Conservation (phyloP, 2,888 invertebrate species). For the Oxyscelio sp. region DNA sequence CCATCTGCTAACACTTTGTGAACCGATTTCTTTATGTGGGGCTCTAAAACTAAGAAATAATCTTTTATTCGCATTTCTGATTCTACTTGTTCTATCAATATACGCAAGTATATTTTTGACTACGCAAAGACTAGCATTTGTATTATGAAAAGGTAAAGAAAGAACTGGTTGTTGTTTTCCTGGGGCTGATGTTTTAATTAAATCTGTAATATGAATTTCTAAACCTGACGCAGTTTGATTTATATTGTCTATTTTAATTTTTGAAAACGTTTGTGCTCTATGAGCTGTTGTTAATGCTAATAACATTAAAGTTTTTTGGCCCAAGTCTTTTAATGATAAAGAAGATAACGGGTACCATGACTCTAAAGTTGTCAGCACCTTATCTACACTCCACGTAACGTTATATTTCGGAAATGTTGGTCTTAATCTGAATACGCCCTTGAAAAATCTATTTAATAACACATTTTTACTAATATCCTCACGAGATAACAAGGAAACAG, state of each 20-base stretch:
- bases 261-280: conserved; percentile 40
- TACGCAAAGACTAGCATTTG: conserved; percentile 22
- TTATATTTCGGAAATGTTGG: conserved; percentile 56
- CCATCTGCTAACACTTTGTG: conserved; percentile 50
- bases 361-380: conserved; percentile 19
- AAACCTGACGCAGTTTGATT: not conserved
- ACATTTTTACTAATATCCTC: conserved; percentile 45
- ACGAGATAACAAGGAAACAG: conserved; percentile 52
- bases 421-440: conserved; percentile 43
- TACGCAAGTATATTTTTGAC: conserved; percentile 20
- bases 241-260: conserved; percentile 51
- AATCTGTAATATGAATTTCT: conserved; percentile 21
- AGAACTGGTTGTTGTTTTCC: conserved; percentile 22
- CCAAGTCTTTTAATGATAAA: conserved; percentile 36
- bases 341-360: conserved; percentile 22
- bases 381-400: conserved; percentile 52
- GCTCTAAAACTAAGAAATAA: conserved; percentile 37
- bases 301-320: conserved; percentile 10
- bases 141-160: not conserved
- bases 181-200: conserved; percentile 41
- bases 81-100: conserved; percentile 2
- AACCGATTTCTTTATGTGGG: conserved; percentile 23
- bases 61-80: conserved; percentile 1
- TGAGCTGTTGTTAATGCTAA: conserved; percentile 40
- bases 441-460: conserved; percentile 50